A percentile compares a stretch with the other conserved stretches of the same genome.
Conservation (phyloP, 2,797 vertebrate species). For the Pachyuromys duprasi region DNA sequence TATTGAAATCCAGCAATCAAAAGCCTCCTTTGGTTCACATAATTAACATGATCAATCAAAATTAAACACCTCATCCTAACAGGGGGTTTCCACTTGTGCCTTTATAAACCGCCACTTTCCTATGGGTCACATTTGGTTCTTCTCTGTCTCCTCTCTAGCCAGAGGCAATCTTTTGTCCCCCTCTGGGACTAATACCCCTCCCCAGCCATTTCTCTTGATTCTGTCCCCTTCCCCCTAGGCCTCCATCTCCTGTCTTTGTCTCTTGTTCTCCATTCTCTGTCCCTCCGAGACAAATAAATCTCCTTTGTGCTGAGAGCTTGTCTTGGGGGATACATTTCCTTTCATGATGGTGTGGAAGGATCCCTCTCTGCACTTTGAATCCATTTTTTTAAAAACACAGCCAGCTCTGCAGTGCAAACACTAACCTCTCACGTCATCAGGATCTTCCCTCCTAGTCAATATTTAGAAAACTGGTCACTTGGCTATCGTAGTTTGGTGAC, state of each 20-base stretch:
- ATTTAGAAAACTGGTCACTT: neutral
- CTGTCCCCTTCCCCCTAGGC: too few species aligned
- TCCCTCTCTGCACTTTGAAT: neutral
- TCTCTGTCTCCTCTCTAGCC: neutral
- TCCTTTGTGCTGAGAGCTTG: neutral
- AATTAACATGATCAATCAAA: neutral
- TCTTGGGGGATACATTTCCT: neutral
- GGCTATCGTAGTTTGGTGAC: neutral
- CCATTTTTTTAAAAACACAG: neutral
- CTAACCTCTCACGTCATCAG: neutral
- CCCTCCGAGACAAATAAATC: neutral
- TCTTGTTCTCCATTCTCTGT: neutral
- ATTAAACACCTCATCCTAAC: neutral
- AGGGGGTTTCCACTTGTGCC: neutral
- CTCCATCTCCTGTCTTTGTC: neutral
- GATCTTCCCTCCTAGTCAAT: neutral
- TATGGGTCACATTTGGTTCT: neutral
- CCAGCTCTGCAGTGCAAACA: neutral
- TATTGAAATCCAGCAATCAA: neutral
- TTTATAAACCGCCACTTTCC: neutral
- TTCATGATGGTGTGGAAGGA: neutral
- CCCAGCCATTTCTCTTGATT: neutral
- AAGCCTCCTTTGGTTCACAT: neutral
- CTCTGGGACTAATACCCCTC: neutral
- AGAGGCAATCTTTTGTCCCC: neutral